Base-by-base conservation (phyloP, 1,140 invertebrate genomes). In the Pomacea maculata region DNA sequence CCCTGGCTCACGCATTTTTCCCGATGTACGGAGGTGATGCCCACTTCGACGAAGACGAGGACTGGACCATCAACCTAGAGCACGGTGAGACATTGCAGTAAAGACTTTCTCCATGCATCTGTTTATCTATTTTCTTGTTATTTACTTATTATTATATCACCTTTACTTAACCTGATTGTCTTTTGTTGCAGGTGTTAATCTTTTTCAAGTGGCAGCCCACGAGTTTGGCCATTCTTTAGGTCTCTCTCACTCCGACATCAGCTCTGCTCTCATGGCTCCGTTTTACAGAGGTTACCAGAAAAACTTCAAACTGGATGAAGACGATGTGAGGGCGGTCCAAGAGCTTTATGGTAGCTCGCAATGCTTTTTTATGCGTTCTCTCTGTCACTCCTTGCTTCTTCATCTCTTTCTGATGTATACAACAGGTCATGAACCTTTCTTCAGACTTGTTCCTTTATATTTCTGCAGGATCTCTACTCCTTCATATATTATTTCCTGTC, bases 301-400 rank as follows among this genome's bases (percentile, higher is more conserved):
- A 52, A 90, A 93, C 70, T 97, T 98, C 89, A 93, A 94, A 84
- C 92, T 99, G 63, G 95, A 95, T 34, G 94, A 96, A 77, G 97
- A 99, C 91, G 97, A 98, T 91, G 94, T 94, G 71, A 93, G 94
- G 80, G 97, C 95, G 34, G 97, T 98, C 25, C 92, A 92, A 82
- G 87, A 90, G 74, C 85, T 93, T 10, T 93, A 93, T 83, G 93
- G 93, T 92, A 86, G 57, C 57, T 61, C 57, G 15, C 57, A 17
- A 4, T 45, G 34, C 34, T 11, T 61, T 61, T 61, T 34, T 45
- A 45, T 15, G n/a, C 14, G 1, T 54, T 57, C 14, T 57, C 2
- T 14, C 55, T 75, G 34, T 61, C 4, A 11, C 15, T 61, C 15
- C 57, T 61, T 14, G 15, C 71, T 14, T 29, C 25, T 52, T 52